Evolutionary conservation across 1,140 invertebrate species (phyloP).

Genomic region (Drosophila triauraria): DNA sequence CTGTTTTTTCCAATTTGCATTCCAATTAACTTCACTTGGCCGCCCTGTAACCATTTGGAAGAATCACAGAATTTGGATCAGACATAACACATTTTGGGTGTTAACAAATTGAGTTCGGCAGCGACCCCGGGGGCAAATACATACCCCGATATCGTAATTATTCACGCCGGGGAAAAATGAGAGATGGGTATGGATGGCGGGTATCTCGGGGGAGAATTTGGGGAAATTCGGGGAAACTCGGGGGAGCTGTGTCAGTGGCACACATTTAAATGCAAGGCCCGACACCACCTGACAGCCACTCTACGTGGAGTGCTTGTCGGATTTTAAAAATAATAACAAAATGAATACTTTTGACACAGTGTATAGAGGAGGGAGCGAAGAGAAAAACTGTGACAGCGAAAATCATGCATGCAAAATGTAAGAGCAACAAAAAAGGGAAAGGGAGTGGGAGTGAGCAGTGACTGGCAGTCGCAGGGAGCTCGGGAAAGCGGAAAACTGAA

Average conservation of each 20-base stretch:
- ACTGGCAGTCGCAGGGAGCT: background rate
- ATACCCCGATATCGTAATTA: constrained; percentile 27
- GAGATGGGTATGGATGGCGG: no score
- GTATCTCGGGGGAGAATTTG: constrained; percentile 4
- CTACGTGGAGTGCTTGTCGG: constrained; percentile 77
- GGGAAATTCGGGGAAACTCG: constrained; percentile 2
- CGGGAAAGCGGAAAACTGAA: constrained; percentile 5
- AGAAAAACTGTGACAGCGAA: constrained; percentile 36
- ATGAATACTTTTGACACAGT: constrained; percentile 33
- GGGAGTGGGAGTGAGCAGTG: constrained; percentile 9
- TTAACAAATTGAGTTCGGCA: constrained; percentile 30
- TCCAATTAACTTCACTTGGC: constrained; percentile 27
- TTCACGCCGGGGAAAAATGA: constrained; percentile 22
- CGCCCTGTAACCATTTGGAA: constrained; percentile 6
- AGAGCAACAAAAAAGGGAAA: constrained; percentile 40
- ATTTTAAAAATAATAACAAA: constrained; percentile 70
- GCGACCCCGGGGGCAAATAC: constrained; percentile 1
- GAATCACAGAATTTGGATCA: constrained; percentile 24
- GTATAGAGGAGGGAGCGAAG: constrained; percentile 3
- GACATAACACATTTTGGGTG: constrained; percentile 36
- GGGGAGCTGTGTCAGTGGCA: constrained; percentile 63
- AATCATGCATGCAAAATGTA: constrained; percentile 76
- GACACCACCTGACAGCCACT: constrained; percentile 82
- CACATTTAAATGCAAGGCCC: constrained; percentile 53
- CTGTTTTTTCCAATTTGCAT: constrained; percentile 15